A percentile compares a stretch with the other conserved stretches of the same genome.
phyloP scores from a whole-genome alignment of 2,797 vertebrate genomes.

The Gadopsis marmoratus region DNA sequence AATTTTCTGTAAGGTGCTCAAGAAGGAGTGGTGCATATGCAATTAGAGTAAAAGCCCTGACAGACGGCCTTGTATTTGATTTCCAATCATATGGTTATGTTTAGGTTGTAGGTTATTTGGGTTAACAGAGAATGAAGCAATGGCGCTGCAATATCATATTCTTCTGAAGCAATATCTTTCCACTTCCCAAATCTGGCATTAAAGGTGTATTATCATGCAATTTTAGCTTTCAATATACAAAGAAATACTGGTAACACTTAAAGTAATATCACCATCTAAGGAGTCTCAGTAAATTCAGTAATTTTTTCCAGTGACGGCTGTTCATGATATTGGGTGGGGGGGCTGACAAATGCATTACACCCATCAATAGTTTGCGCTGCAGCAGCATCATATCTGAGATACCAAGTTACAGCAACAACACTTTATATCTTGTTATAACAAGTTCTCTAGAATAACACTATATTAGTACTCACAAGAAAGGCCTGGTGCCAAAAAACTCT shows the following conservation, averaged over 20 bases:
- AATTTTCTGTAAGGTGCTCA: slow-evolving; percentile 8
- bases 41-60: slow-evolving; percentile 21
- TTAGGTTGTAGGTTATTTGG: not conserved
- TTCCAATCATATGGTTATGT: not conserved
- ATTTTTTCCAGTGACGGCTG: no score
- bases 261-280: slow-evolving; percentile 1
- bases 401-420: no score
- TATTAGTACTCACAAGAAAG: no score
- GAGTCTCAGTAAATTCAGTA: not conserved
- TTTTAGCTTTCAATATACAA: not conserved
- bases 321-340: no score
- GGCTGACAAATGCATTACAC: no score
- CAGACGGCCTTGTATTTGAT: slow-evolving; percentile 2
- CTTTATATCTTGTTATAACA: no score
- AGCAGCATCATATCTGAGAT: no score
- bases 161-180: not conserved
- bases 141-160: not conserved
- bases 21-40: not conserved
- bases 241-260: not conserved
- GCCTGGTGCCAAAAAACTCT: no score
- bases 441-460: no score
- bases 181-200: not conserved
- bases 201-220: not conserved
- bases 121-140: not conserved
- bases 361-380: no score